Evolutionary conservation across 1,140 invertebrate species (phyloP).

Genomic region (Drosophila asahinai): DNA sequence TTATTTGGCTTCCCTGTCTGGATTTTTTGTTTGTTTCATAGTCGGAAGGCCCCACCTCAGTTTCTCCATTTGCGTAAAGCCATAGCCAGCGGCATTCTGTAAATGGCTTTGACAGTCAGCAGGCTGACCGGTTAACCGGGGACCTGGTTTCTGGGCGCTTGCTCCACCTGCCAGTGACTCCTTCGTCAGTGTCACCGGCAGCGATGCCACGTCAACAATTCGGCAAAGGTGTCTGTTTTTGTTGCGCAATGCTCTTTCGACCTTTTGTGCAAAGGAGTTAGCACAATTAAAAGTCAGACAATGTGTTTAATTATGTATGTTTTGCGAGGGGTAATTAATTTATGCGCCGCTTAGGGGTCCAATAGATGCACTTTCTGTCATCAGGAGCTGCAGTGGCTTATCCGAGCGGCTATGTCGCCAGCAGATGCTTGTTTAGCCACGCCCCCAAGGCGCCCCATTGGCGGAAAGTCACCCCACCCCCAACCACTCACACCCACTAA

Average conservation of each 20-base stretch:
- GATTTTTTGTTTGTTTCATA: neutral
- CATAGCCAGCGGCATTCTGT: slow-evolving; percentile 17
- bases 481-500: neutral
- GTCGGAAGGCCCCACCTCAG: neutral
- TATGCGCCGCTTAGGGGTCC: slow-evolving; percentile 12
- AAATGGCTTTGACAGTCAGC: slow-evolving; percentile 38
- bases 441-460: slow-evolving; percentile 20
- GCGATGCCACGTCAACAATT: slow-evolving; percentile 53
- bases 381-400: neutral
- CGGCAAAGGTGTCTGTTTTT: slow-evolving; percentile 13
- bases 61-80: slow-evolving; percentile 12
- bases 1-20: neutral
- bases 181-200: slow-evolving; percentile 71
- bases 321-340: slow-evolving; percentile 44
- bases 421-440: slow-evolving; percentile 24
- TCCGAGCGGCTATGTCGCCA: slow-evolving; percentile 2
- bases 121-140: slow-evolving; percentile 3
- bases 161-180: slow-evolving; percentile 19
- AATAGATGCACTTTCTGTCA: slow-evolving; percentile 14
- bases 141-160: slow-evolving; percentile 13
- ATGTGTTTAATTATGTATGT: slow-evolving; percentile 39
- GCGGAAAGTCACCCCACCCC: neutral
- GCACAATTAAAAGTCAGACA: slow-evolving; percentile 33
- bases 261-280: slow-evolving; percentile 38
- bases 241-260: slow-evolving; percentile 36